These are phyloP conservation scores for Oreohelix idahoensis DNA, from an alignment of 1,140 invertebrate genomes.

Conservation along the genomic window DNA sequence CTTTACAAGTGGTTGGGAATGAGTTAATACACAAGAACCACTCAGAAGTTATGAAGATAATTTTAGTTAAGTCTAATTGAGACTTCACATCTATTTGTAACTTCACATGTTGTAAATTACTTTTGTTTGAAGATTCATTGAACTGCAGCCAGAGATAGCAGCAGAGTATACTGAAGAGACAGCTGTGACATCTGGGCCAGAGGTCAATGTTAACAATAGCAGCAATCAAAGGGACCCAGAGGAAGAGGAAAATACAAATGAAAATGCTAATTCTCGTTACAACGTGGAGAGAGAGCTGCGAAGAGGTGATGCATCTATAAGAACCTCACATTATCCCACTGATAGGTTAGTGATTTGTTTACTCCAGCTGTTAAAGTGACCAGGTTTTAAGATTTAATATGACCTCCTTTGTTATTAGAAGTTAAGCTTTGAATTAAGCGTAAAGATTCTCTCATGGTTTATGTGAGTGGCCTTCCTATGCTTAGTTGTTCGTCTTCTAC, in stretches of 20 bases:
- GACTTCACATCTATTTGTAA: too few species aligned
- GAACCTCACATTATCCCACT: background rate
- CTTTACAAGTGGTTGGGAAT: too few species aligned
- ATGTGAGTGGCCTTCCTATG: too few species aligned
- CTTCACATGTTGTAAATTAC: background rate
- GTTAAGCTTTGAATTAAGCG: too few species aligned
- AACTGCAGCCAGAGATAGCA: background rate
- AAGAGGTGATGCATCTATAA: background rate
- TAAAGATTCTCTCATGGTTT: too few species aligned
- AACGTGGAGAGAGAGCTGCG: background rate
- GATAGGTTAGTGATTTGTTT: background rate
- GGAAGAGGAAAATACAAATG: slow-evolving; percentile 9
- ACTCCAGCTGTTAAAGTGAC: background rate
- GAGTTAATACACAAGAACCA: too few species aligned
- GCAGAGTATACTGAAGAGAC: background rate
- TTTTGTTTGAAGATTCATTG: background rate
- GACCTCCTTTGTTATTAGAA: too few species aligned
- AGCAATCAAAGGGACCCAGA: background rate
- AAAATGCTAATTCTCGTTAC: background rate
- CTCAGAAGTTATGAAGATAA: too few species aligned
- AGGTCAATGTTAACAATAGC: background rate
- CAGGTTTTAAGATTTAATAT: too few species aligned
- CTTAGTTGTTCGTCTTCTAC: too few species aligned
- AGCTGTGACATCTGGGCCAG: background rate
- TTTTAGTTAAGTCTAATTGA: too few species aligned